Base-by-base conservation (phyloP, 2,888 invertebrate genomes). In the Cinara cedri region DNA sequence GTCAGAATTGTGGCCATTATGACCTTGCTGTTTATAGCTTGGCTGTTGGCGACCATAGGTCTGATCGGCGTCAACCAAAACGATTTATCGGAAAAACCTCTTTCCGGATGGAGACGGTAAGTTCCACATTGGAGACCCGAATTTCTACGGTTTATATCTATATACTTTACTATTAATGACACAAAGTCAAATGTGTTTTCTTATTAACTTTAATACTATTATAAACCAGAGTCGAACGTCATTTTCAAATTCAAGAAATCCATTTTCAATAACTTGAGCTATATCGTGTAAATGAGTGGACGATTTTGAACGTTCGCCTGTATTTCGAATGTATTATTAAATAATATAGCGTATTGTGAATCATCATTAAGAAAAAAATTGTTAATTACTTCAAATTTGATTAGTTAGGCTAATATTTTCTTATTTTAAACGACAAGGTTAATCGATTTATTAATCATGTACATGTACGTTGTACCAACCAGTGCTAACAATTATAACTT, bases 91-190 rank as follows among this genome's bases (percentile, higher is more conserved):
- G 87, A 89, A 82, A 89, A 90, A 84, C 97, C 97, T 3, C 88
- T 97, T 84, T 89, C 90, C 14, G 95, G 95, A 84, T 97, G 97
- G 97, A 90, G 97, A 87, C 92, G 92, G 96, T 96, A 88, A 88
- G 88, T 86, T 63, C 16, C 3, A 26, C 10, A n/a, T 4, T n/a
- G n/a, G n/a, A n/a, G n/a, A n/a, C n/a, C n/a, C n/a, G n/a, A n/a
- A n/a, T n/a, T n/a, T n/a, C n/a, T n/a, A n/a, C n/a, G n/a, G n/a
- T n/a, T n/a, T 11, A 55, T 21, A 21, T 6, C 10, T 1, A 55
- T 55, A 46, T 46, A 46, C 2, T 46, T 46, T 46, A 10, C 44
- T 44, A 44, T 46, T 10, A 46, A 46, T 46, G 2, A 21, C 1
- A 9, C 0, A 60, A 16, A 26, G 16, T 13, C 1, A n/a, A 16